phyloP scores from a whole-genome alignment of 1,140 invertebrate genomes.

The Neodiprion pinetum region DNA sequence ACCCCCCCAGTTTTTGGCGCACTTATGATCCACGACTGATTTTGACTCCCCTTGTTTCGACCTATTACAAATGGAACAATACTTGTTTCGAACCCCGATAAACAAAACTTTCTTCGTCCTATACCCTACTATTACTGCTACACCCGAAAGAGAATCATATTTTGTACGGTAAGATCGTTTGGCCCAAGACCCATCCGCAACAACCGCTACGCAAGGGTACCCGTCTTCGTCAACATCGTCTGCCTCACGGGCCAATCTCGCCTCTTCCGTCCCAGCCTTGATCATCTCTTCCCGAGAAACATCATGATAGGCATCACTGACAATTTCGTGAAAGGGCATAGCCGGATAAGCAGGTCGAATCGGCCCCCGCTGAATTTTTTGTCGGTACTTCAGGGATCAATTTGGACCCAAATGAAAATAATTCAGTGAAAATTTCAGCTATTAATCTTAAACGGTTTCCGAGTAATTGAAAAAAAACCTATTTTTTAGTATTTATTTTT shows the following conservation, averaged over 20 bases:
- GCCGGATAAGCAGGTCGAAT: too few relatives aligned
- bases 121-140: constrained; percentile 40
- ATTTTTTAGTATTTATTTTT: too few relatives aligned
- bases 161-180: constrained; percentile 46
- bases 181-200: constrained; percentile 45
- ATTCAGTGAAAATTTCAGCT: too few relatives aligned
- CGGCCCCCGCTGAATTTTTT: too few relatives aligned
- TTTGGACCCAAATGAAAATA: too few relatives aligned
- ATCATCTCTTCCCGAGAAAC: constrained; percentile 30
- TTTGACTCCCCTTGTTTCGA: constrained; percentile 9
- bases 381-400: too few relatives aligned
- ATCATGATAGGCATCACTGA: constrained; percentile 27
- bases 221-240: constrained; percentile 43
- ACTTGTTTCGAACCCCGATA: constrained; percentile 51
- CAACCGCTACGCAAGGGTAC: constrained; percentile 44
- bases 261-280: constrained; percentile 41
- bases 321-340: constrained; percentile 17
- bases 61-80: constrained; percentile 35
- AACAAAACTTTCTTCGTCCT: constrained; percentile 45
- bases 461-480: too few relatives aligned
- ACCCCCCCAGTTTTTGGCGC: constrained; percentile 43
- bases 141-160: constrained; percentile 45
- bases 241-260: constrained; percentile 34
- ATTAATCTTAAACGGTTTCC: too few relatives aligned
- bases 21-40: constrained; percentile 32